Evolutionary conservation across 2,113 vertebrate species (phyloP).

Genomic region (Microcebus ravelobensis): DNA sequence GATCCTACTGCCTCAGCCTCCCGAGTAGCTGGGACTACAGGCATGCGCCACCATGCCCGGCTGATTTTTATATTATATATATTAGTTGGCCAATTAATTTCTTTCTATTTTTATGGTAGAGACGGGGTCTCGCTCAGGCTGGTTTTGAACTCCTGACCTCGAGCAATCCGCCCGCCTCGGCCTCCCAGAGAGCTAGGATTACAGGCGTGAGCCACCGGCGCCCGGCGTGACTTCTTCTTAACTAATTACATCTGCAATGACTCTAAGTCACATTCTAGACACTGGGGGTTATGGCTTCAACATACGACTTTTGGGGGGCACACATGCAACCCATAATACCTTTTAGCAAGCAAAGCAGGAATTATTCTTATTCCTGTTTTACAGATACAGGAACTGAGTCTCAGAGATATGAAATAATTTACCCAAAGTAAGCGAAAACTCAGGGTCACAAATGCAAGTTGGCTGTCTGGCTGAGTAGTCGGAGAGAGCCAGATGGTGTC

Average conservation of each 20-base stretch:
- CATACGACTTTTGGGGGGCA: background rate
- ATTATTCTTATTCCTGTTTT: background rate
- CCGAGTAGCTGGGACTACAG: too few relatives aligned
- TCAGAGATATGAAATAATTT: background rate
- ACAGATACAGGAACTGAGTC: background rate
- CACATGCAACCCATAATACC: background rate
- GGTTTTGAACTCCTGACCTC: too few relatives aligned
- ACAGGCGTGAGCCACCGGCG: too few relatives aligned
- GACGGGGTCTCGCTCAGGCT: too few relatives aligned
- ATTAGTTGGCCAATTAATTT: too few relatives aligned
- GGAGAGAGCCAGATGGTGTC: background rate
- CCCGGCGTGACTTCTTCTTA: background rate
- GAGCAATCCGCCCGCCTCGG: too few relatives aligned
- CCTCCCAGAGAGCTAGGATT: too few relatives aligned
- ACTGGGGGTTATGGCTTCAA: background rate
- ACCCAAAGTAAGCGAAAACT: background rate
- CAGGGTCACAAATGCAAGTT: background rate
- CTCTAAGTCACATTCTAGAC: background rate
- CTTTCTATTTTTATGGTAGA: too few relatives aligned
- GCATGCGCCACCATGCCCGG: too few relatives aligned
- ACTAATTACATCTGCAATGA: background rate
- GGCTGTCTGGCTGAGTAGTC: background rate
- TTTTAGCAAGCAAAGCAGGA: background rate
- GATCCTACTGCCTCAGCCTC: too few relatives aligned
- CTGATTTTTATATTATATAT: too few relatives aligned